phyloP scores from a whole-genome alignment of 2,113 vertebrate species.

The Miniopterus natalensis region DNA sequence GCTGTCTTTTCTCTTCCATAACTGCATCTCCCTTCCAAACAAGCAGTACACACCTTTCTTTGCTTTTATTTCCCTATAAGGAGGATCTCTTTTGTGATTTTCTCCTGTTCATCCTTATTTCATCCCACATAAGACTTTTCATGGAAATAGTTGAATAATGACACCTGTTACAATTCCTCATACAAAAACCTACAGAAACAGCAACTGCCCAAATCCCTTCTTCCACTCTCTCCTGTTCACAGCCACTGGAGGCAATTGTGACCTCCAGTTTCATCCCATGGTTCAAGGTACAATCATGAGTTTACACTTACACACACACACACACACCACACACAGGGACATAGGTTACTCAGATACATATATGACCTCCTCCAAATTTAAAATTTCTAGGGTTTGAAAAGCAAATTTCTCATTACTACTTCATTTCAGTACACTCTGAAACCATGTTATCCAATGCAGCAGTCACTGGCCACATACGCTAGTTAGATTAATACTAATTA shows the following conservation, averaged over 20 bases:
- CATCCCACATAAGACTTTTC: not conserved
- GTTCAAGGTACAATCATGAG: not conserved
- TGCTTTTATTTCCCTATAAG: not conserved
- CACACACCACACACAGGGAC: not conserved
- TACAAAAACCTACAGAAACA: not conserved
- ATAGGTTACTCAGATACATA: not conserved
- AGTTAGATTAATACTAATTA: not conserved
- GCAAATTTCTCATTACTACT: constrained; percentile 41
- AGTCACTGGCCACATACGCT: not conserved
- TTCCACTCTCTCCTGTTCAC: not conserved
- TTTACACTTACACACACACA: not conserved
- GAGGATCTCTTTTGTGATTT: constrained; percentile 4
- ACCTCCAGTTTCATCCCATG: not conserved
- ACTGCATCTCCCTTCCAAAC: not conserved
- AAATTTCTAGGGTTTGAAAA: not conserved
- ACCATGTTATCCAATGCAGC: not conserved
- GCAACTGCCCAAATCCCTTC: not conserved
- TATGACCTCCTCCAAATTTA: not conserved
- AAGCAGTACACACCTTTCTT: not conserved
- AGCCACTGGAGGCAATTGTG: not conserved
- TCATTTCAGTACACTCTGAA: constrained; percentile 19
- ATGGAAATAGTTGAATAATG: not conserved
- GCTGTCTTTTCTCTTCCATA: not conserved
- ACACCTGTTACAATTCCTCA: constrained; percentile 7
- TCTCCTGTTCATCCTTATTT: not conserved